These are phyloP conservation scores for Callithrix jacchus DNA, from an alignment of 2,113 vertebrate species.

Conservation along the genomic window DNA sequence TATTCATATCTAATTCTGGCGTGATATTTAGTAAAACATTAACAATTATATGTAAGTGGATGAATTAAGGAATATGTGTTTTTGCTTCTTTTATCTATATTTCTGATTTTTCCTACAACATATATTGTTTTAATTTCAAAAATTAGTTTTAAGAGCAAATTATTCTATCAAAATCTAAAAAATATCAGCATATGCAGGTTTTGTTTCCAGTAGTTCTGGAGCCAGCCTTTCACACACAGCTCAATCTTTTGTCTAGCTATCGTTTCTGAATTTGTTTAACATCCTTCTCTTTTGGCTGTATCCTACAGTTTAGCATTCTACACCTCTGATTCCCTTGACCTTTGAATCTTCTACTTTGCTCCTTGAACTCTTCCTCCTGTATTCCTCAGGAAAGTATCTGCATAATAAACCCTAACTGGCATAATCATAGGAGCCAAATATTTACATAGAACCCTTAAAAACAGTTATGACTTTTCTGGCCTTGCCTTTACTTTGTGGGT, in stretches of 20 bases:
- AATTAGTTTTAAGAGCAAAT: not conserved
- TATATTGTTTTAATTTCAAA: conserved; percentile 14
- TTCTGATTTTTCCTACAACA: not conserved
- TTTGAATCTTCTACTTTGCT: not conserved
- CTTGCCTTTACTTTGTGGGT: not conserved
- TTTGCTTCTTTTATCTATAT: not conserved
- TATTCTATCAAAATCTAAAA: not conserved
- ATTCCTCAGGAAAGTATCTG: not conserved
- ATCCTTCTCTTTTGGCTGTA: not conserved
- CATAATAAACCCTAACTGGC: not conserved
- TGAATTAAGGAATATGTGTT: not conserved
- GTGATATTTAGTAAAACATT: not conserved
- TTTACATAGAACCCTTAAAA: not conserved
- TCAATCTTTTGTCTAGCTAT: not conserved
- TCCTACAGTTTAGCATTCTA: not conserved
- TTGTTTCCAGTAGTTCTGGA: not conserved
- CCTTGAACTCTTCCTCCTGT: not conserved
- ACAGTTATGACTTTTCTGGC: not conserved
- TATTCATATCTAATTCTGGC: not conserved
- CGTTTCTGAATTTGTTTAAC: not conserved
- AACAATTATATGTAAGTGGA: not conserved
- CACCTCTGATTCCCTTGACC: not conserved
- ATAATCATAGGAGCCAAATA: not conserved
- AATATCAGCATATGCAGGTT: not conserved
- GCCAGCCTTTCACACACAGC: not conserved